phyloP scores from a whole-genome alignment of 2,888 invertebrate genomes.

The Cerastis leucographa region DNA sequence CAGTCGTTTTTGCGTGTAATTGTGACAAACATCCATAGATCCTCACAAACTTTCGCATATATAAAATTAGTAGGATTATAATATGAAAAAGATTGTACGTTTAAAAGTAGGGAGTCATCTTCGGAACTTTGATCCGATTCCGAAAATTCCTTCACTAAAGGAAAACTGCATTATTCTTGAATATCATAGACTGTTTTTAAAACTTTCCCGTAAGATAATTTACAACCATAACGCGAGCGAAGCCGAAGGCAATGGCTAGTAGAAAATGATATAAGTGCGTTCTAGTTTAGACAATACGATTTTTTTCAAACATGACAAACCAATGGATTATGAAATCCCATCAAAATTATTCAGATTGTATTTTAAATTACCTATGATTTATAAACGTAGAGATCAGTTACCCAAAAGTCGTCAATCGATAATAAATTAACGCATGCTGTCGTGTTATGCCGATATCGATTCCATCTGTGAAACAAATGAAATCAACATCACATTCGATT shows the following conservation, averaged over 20 bases:
- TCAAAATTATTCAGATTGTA: neutral
- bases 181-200: neutral
- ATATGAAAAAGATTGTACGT: no score
- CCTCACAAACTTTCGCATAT: no score
- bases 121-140: neutral
- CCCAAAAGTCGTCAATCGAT: neutral
- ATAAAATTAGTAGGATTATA: no score
- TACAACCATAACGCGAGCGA: neutral
- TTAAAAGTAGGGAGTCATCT: no score
- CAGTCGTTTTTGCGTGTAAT: no score
- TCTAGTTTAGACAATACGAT: neutral
- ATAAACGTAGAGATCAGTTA: no score
- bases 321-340: no score
- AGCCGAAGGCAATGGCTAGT: neutral
- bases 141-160: neutral
- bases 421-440: neutral
- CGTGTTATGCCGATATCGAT: neutral
- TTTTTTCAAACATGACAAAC: neutral
- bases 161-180: neutral
- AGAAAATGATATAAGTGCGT: neutral
- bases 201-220: neutral
- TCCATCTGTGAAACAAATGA: conserved; percentile 3
- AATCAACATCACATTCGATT: conserved; percentile 2
- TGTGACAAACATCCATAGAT: no score
- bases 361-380: neutral